These are phyloP conservation scores for Zaprionus kolodkinae DNA, from an alignment of 1,140 invertebrate species.

Conservation along the genomic window DNA sequence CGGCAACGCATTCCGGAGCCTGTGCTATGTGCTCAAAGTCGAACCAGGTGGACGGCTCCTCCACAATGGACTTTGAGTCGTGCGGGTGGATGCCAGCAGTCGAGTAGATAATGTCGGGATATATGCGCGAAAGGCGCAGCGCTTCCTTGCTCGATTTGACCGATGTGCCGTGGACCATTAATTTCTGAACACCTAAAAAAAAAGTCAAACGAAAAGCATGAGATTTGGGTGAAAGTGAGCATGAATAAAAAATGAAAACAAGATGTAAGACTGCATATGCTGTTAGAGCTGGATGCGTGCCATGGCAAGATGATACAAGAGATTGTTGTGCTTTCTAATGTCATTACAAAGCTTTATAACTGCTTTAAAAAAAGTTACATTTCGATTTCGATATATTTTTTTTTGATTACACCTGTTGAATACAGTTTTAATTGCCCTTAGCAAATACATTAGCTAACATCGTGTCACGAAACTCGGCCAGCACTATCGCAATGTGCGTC, in stretches of 20 bases:
- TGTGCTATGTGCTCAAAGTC: conserved; percentile 90
- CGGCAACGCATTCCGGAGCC: conserved; percentile 95
- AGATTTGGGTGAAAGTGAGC: conserved; percentile 50
- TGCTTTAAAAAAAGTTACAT: background rate
- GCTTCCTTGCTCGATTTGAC: conserved; percentile 95
- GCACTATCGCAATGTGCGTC: conserved; percentile 11
- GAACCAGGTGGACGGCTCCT: conserved; percentile 89
- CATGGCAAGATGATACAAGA: background rate
- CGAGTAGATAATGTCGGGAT: conserved; percentile 95
- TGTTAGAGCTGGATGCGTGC: background rate
- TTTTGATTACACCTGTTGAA: background rate
- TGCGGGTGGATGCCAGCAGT: conserved; percentile 98
- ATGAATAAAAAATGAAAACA: conserved; percentile 11
- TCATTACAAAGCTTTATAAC: background rate
- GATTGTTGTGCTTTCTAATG: background rate
- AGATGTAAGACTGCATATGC: background rate
- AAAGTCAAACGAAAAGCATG: conserved; percentile 34
- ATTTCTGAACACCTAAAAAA: conserved; percentile 94
- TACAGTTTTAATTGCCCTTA: background rate
- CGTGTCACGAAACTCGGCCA: background rate
- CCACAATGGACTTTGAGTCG: conserved; percentile 96
- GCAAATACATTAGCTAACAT: background rate
- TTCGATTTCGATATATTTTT: background rate
- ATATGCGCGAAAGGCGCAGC: conserved; percentile 92
- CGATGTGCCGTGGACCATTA: conserved; percentile 96